Evolutionary conservation across 92 coral and sea anemone species (phyloP).

Genomic region (Umimayanthus kanabou): DNA sequence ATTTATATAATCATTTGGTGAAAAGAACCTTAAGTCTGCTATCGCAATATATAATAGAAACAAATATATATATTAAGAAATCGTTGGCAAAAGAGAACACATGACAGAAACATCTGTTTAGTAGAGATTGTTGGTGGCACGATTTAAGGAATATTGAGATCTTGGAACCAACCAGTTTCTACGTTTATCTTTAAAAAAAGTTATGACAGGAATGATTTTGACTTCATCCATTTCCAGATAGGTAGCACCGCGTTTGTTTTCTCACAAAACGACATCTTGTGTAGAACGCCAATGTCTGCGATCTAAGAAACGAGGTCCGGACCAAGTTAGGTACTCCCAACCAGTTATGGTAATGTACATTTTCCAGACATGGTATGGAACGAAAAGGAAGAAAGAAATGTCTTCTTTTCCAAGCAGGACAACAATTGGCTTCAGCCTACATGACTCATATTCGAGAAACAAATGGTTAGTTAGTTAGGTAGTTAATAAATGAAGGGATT

Average conservation of each 20-base stretch:
- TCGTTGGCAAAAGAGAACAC: neutral
- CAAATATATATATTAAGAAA: neutral
- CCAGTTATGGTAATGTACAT: neutral
- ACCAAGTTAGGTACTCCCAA: too few relatives aligned
- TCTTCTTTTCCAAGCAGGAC: neutral
- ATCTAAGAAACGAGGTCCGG: neutral
- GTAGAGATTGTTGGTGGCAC: neutral
- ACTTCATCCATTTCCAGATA: too few relatives aligned
- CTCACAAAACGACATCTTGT: neutral
- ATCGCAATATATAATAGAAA: neutral
- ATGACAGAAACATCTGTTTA: neutral
- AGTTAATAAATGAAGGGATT: neutral
- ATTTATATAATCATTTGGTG: neutral
- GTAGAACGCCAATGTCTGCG: neutral
- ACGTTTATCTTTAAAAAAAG: too few relatives aligned
- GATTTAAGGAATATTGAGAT: neutral
- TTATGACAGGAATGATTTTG: too few relatives aligned
- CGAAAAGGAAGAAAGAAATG: too few relatives aligned
- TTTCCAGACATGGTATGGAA: neutral
- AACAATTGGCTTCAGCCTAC: neutral
- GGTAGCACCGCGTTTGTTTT: neutral
- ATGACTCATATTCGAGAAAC: neutral
- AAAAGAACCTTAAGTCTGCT: neutral
- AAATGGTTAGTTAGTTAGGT: neutral
- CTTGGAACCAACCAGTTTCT: neutral